A percentile compares a stretch with the other conserved stretches of the same genome.
Conservation (phyloP, 1,140 invertebrate genomes). For the Drosophila tropicalis region DNA sequence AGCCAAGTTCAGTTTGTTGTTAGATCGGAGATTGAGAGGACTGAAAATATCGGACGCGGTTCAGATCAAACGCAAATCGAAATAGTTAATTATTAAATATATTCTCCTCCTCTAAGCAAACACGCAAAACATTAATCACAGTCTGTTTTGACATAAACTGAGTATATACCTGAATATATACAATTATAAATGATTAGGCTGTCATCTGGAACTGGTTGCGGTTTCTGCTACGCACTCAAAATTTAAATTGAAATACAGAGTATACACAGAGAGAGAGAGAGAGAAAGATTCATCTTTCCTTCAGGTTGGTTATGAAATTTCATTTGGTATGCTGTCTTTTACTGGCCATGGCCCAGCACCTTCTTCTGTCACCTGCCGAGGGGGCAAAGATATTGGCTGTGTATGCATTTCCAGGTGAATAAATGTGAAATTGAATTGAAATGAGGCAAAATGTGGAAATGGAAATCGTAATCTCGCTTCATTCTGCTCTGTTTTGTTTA, state of each 20-base stretch:
- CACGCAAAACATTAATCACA: slow-evolving; percentile 26
- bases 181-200: slow-evolving; percentile 1
- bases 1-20: neutral
- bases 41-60: neutral
- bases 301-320: slow-evolving; percentile 18
- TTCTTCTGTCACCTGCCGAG: neutral
- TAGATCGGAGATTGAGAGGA: neutral
- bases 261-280: neutral
- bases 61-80: neutral
- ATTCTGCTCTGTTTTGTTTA: neutral
- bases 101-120: neutral
- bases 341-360: slow-evolving; percentile 13
- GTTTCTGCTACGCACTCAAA: slow-evolving; percentile 6
- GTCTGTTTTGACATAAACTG: neutral
- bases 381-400: slow-evolving; percentile 64
- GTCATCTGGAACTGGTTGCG: neutral
- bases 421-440: neutral
- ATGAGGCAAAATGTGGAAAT: no score
- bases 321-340: slow-evolving; percentile 23
- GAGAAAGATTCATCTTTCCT: neutral
- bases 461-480: neutral
- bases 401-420: slow-evolving; percentile 69
- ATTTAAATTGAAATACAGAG: neutral
- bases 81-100: neutral
- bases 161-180: neutral